These are phyloP conservation scores for Diorhabda sublineata DNA, from an alignment of 1,140 invertebrate genomes.

Conservation along the genomic window DNA sequence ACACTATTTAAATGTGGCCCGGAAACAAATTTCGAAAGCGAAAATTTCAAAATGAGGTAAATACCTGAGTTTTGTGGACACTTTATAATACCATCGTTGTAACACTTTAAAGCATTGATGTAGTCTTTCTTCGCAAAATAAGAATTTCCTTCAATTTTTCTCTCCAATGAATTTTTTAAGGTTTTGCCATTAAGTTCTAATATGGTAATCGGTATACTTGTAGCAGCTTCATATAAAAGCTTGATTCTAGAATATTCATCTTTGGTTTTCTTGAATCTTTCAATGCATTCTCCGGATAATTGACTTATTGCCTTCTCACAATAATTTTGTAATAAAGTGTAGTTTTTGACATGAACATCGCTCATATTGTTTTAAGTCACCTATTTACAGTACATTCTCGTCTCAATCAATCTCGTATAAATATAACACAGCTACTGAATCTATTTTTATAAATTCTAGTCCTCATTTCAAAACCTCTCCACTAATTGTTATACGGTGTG, in stretches of 20 bases:
- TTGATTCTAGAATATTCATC: conserved; percentile 39
- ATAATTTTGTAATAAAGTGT: conserved; percentile 35
- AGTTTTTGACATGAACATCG: not conserved
- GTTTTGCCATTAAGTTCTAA: conserved; percentile 56
- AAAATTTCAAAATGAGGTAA: not conserved
- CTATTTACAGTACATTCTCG: no score
- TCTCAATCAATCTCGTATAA: no score
- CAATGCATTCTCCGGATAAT: conserved; percentile 31
- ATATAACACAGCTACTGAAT: no score
- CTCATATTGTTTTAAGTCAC: no score
- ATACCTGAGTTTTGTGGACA: conserved; percentile 63
- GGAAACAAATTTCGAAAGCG: no score
- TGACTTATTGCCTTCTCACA: conserved; percentile 37
- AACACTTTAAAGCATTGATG: conserved; percentile 66
- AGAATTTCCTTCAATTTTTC: conserved; percentile 74
- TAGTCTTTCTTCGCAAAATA: conserved; percentile 74
- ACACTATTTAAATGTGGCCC: no score
- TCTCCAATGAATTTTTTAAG: conserved; percentile 55
- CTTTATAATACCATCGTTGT: conserved; percentile 65
- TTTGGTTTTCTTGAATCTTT: conserved; percentile 31
- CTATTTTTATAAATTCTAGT: no score
- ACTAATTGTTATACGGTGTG: no score
- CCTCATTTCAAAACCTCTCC: no score
- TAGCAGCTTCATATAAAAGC: conserved; percentile 33
- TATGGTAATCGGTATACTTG: conserved; percentile 33